Evolutionary conservation across 2,113 vertebrate genomes (phyloP), one percentile per base, ranked within the genome.

Genomic region (Ramphastos sulfuratus): DNA sequence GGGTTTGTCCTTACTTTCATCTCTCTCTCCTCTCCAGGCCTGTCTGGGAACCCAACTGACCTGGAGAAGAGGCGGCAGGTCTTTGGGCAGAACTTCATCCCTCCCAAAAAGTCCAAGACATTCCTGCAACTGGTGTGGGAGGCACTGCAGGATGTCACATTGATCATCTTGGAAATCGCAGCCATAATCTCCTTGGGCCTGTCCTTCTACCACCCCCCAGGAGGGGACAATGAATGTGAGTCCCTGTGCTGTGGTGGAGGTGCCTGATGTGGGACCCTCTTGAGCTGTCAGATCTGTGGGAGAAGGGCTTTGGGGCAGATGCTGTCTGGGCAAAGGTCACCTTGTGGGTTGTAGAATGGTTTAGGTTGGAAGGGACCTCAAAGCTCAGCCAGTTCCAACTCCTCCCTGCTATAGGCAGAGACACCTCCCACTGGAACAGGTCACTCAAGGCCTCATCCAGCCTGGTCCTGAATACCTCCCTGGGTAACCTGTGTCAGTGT

Each of bases 41-140:
- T 99, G 9, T 99, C 99, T 0, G 99, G 99, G 33, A 99, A 99
- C 97, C 99, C 98, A 1, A 89, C 97, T 0, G 99, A 99, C 92
- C 96, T 99, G 92, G 99, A 99, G 89, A 99, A 98, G 95, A 97
- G 99, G 63, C 98, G 98, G 30, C 85, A 97, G 16, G 80, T 97
- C 2, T 99, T 98, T 6, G 99, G 99, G 7, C 97, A 98, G 89
- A 99, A 99, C 88, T 97, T 99, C 66, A 99, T 99, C 69, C 99
- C 99, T 46, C 99, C 99, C 1, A 99, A 99, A 89, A 99, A 98
- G 97, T 58, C 99, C 89, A 99, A 99, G 98, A 99, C 99, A 3
- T 99, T 99, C 97, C 97, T 99, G 96, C 98, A 98, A 96, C 98
- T 99, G 96, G 99, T 99, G 89, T 99, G 99, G 99, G 99, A 99